phyloP scores from a whole-genome alignment of 2,113 vertebrate species.

The Clarias batrachus region DNA sequence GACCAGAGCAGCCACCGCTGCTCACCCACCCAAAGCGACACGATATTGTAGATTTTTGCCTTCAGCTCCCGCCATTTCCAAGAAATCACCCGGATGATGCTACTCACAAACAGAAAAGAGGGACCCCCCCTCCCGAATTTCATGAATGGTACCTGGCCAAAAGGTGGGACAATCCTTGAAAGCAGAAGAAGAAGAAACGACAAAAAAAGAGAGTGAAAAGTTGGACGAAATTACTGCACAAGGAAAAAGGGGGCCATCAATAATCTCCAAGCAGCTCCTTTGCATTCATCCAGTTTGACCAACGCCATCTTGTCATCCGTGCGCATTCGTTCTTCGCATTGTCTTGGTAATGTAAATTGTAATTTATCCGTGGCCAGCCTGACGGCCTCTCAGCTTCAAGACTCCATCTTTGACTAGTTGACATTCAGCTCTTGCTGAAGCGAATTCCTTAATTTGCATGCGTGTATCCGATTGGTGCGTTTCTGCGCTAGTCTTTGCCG shows the following conservation, averaged over 20 bases:
- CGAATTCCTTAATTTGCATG: slow-evolving; percentile 85
- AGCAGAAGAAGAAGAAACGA: slow-evolving; percentile 57
- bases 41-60: slow-evolving; percentile 50
- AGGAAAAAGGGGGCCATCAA: slow-evolving; percentile 46
- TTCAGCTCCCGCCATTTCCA: slow-evolving; percentile 72
- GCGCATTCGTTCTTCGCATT: slow-evolving; percentile 42
- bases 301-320: slow-evolving; percentile 37
- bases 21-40: slow-evolving; percentile 43
- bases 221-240: slow-evolving; percentile 52
- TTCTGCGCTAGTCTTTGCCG: slow-evolving; percentile 76
- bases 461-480: slow-evolving; percentile 73
- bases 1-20: slow-evolving; percentile 11
- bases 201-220: slow-evolving; percentile 60
- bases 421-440: slow-evolving; percentile 91
- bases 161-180: slow-evolving; percentile 69
- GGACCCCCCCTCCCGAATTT: slow-evolving; percentile 53
- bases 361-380: slow-evolving; percentile 75
- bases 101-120: slow-evolving; percentile 61
- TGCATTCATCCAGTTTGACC: slow-evolving; percentile 39
- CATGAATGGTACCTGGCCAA: slow-evolving; percentile 74
- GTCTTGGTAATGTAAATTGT: slow-evolving; percentile 53
- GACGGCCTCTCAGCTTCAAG: slow-evolving; percentile 81
- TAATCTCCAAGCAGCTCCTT: slow-evolving; percentile 42
- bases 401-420: slow-evolving; percentile 97
- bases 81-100: slow-evolving; percentile 69